phyloP scores from a whole-genome alignment of 2,888 invertebrate species.

The Papilio elwesi region DNA sequence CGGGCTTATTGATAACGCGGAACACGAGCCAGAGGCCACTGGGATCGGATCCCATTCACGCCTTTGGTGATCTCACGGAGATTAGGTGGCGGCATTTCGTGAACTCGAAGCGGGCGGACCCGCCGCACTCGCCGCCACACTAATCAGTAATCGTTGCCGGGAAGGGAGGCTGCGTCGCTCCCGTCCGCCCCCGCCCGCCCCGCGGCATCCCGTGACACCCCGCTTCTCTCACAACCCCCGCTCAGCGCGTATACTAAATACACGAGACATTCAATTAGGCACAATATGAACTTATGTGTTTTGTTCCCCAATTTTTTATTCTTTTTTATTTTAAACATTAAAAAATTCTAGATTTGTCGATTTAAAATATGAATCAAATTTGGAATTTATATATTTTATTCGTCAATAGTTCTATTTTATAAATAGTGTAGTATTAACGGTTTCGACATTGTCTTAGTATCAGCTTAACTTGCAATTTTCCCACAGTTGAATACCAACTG shows the following conservation, averaged over 20 bases:
- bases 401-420: too few species aligned
- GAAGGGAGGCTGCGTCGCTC: slow-evolving; percentile 82
- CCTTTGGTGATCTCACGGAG: slow-evolving; percentile 48
- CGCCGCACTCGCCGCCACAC: slow-evolving; percentile 80
- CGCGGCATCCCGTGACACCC: slow-evolving; percentile 49
- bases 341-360: too few species aligned
- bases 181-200: slow-evolving; percentile 54
- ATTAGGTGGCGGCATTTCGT: slow-evolving; percentile 67
- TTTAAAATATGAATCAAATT: too few species aligned
- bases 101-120: slow-evolving; percentile 69
- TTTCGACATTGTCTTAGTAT: too few species aligned
- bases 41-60: slow-evolving; percentile 51
- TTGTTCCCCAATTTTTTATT: not conserved
- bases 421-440: too few species aligned
- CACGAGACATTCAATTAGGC: slow-evolving; percentile 48
- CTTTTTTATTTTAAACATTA: not conserved
- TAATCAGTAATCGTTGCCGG: slow-evolving; percentile 85
- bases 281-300: slow-evolving; percentile 38
- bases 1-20: slow-evolving; percentile 31
- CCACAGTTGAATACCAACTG: too few species aligned
- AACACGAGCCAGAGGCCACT: slow-evolving; percentile 40
- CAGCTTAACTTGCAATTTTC: too few species aligned
- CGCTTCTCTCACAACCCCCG: slow-evolving; percentile 55
- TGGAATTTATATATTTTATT: too few species aligned
- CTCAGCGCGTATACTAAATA: slow-evolving; percentile 61